Evolutionary conservation across 2,888 invertebrate genomes (phyloP).

Genomic region (Junonia oenone): DNA sequence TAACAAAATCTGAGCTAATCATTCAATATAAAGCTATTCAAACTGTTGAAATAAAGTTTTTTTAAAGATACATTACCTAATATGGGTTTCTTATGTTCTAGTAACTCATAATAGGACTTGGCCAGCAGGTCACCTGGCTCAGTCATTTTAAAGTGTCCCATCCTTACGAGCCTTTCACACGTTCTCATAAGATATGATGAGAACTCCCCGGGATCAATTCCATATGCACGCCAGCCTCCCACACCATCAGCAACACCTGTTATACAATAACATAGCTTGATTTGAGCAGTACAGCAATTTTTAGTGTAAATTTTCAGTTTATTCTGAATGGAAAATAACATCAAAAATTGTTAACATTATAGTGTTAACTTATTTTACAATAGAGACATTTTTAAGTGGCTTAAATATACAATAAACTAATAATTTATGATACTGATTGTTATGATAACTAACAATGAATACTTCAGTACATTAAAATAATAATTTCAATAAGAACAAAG

Average conservation of each 20-base stretch:
- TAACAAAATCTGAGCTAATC: too few species aligned
- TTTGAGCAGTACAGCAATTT: background rate
- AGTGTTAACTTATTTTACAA: too few species aligned
- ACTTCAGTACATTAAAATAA: too few species aligned
- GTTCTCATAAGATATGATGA: constrained; percentile 96
- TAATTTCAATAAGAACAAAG: too few species aligned
- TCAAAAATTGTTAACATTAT: too few species aligned
- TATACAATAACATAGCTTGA: background rate
- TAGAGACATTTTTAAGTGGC: too few species aligned
- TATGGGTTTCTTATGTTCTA: constrained; percentile 94
- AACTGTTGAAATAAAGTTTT: background rate
- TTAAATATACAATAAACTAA: too few species aligned
- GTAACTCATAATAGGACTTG: constrained; percentile 93
- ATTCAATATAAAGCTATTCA: too few species aligned
- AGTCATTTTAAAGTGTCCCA: constrained; percentile 91
- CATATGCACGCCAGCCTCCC: constrained; percentile 98
- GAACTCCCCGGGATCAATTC: constrained; percentile 98
- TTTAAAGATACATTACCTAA: constrained; percentile 81
- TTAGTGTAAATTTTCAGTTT: too few species aligned
- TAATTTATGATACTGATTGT: too few species aligned
- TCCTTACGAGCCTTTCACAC: constrained; percentile 93
- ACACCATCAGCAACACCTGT: constrained; percentile 99
- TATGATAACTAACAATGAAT: too few species aligned
- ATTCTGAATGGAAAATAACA: too few species aligned
- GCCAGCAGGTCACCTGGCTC: constrained; percentile 94